Conservation (phyloP, 2,888 invertebrate genomes). For the Agrenia bidenticulata region DNA sequence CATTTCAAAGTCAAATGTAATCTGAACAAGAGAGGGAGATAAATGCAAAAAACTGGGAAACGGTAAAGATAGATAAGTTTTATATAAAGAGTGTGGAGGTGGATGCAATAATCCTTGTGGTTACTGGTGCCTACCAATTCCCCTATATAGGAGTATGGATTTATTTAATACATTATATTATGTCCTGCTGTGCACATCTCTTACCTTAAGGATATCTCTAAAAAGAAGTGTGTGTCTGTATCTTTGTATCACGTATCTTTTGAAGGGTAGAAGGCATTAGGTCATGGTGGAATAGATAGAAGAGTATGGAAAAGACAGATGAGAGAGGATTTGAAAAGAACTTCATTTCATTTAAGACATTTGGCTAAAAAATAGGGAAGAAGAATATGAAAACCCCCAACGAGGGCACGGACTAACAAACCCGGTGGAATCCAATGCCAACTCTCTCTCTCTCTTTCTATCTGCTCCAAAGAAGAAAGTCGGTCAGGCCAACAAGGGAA, state of each 20-base stretch:
- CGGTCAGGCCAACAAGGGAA: conserved; percentile 1
- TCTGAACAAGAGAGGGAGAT: conserved; percentile 7
- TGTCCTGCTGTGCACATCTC: too few species aligned
- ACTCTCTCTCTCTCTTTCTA: background rate
- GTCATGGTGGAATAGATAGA: background rate
- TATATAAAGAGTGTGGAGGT: too few species aligned
- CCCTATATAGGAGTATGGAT: too few species aligned
- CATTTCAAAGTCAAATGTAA: conserved; percentile 8
- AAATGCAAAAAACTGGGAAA: conserved; percentile 8
- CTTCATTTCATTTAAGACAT: conserved; percentile 23
- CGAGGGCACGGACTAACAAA: too few species aligned
- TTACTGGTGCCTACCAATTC: too few species aligned
- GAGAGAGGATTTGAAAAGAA: conserved; percentile 23
- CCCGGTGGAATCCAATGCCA: too few species aligned
- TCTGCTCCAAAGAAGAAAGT: background rate
- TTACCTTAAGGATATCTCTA: too few species aligned
- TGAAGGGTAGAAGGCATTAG: too few species aligned
- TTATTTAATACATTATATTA: too few species aligned
- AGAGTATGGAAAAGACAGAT: conserved; percentile 24
- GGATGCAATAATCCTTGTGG: too few species aligned
- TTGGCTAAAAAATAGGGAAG: conserved; percentile 6
- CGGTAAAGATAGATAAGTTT: background rate
- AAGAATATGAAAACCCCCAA: too few species aligned
- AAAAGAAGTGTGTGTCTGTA: too few species aligned
- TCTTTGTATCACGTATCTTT: background rate